Base-by-base conservation (phyloP, 2,888 invertebrate species). In the Siphonodentalium dalli region DNA sequence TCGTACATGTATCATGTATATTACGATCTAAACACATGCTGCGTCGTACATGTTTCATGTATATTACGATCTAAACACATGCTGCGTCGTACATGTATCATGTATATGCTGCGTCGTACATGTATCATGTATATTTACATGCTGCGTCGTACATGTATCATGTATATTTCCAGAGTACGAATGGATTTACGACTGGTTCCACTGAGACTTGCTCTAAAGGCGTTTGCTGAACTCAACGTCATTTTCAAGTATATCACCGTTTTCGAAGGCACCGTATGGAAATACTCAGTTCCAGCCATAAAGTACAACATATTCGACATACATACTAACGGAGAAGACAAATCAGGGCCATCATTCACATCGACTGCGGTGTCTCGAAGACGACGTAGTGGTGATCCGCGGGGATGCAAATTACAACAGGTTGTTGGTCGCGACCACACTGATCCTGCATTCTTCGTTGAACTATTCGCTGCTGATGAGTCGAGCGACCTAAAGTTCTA, bases 381-480 rank as follows among this genome's bases (percentile, higher is more conserved):
- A n/a, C n/a, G n/a, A n/a, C n/a, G n/a, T n/a, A n/a, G 21, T 20
- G 46, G 46, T 39, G 58, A 55, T 21, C 38, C 50, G 0, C 18
- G 51, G 5, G 62, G 62, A 2, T 70, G 69, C 40, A 29, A 50
- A 15, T 56, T 70, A 1, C 50, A 59, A 15, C 69, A 70, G 33
- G 38, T 68, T 24, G 42, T 41, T n/a, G 55, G 52, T 15, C 47
- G 66, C 35, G 50, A 57, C 21, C 52, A 58, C n/a, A 53, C 59
- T 35, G 65, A 66, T 29, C 39, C 68, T 3, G 68, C 66, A 3
- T 69, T 68, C 39, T 47, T 48, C 2, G 27, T 70, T 8, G 68
- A 68, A 39, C 54, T 67, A 39, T 43, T 58, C 33, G 59, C 65
- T 3, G 37, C 59, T 8, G 65, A 67, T 42, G 65, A 66, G 11